Conservation (phyloP, 2,113 vertebrate species). For the Myotis yumanensis region DNA sequence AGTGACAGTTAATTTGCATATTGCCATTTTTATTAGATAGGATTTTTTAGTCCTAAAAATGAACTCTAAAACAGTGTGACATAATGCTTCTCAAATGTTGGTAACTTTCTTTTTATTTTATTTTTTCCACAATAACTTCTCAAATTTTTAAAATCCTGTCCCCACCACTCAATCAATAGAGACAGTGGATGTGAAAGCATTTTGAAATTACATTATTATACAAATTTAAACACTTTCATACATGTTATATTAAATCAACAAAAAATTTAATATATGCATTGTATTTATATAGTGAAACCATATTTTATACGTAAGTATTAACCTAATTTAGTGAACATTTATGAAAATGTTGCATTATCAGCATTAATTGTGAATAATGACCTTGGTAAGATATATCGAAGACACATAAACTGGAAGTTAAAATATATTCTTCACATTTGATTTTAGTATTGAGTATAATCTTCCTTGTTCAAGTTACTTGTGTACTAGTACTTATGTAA, state of each 20-base stretch:
- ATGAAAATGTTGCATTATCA: background rate
- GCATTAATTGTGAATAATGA: background rate
- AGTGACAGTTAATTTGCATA: no score
- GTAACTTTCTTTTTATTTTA: background rate
- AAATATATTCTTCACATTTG: background rate
- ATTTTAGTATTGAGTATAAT: background rate
- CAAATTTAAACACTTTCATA: background rate
- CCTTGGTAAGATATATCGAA: background rate
- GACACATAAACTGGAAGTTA: background rate
- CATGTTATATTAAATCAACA: background rate
- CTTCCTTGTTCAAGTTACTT: background rate
- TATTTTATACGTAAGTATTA: background rate
- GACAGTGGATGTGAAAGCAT: background rate
- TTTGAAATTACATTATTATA: background rate
- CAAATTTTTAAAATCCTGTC: background rate
- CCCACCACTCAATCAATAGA: background rate
- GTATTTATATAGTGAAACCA: background rate
- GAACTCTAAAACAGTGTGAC: background rate
- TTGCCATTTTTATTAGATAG: no score
- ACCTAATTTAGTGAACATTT: background rate
- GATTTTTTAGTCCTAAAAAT: background rate
- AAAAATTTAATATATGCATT: background rate
- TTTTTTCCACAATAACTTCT: background rate
- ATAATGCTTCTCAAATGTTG: background rate
- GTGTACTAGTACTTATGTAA: background rate